phyloP scores from a whole-genome alignment of 1,140 invertebrate genomes.

The Drosophila subobscura region DNA sequence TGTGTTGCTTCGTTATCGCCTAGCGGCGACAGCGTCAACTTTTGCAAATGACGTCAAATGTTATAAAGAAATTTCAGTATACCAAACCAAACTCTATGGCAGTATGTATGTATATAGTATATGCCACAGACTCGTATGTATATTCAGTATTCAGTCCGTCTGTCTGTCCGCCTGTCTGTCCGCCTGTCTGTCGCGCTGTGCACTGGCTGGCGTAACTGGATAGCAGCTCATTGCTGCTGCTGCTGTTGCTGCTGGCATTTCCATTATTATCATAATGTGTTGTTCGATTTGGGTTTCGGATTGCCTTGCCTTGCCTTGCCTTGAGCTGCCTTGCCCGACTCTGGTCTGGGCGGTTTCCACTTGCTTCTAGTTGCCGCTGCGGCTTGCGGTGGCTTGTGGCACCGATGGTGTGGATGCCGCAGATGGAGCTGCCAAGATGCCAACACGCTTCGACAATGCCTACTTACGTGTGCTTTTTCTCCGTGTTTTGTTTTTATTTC shows the following conservation, averaged over 20 bases:
- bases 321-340: constrained; percentile 51
- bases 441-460: constrained; percentile 68
- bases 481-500: constrained; percentile 5
- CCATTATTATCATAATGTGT: constrained; percentile 79
- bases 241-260: constrained; percentile 53
- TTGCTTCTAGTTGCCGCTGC: background rate
- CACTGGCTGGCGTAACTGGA: constrained; percentile 53
- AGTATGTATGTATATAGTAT: constrained; percentile 11
- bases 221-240: constrained; percentile 24
- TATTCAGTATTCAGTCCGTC: constrained; percentile 8
- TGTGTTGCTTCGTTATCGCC: constrained; percentile 68
- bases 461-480: constrained; percentile 47
- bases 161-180: constrained; percentile 14
- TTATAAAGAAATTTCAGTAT: constrained; percentile 59
- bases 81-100: constrained; percentile 2
- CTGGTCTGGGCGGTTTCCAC: constrained; percentile 34
- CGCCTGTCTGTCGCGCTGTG: constrained; percentile 17
- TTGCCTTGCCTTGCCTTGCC: constrained; percentile 3
- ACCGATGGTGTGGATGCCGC: constrained; percentile 30
- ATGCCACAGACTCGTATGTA: constrained; percentile 1
- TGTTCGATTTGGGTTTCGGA: constrained; percentile 41
- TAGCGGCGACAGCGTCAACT: constrained; percentile 41
- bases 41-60: constrained; percentile 78
- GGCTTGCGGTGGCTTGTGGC: constrained; percentile 22
- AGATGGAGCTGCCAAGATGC: constrained; percentile 76